Percentiles rank a stretch among this genome's conserved stretches.
These are phyloP conservation scores for Chrysolina haemoptera DNA, from an alignment of 2,888 invertebrate genomes.

Conservation along the genomic window DNA sequence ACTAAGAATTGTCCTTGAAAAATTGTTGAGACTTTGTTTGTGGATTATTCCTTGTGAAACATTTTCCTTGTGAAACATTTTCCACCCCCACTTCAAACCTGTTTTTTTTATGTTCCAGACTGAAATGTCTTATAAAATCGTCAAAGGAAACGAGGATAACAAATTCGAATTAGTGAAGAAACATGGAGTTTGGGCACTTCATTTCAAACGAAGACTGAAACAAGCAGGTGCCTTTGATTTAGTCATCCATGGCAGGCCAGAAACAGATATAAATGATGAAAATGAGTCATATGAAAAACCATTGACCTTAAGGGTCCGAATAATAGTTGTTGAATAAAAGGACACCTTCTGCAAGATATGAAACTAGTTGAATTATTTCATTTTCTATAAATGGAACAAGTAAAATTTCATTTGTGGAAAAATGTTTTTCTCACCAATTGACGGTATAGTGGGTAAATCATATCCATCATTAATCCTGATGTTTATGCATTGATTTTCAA, in stretches of 20 bases:
- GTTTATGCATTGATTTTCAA: neutral
- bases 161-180: constrained; percentile 74
- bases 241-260: constrained; percentile 72
- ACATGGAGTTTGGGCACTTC: constrained; percentile 75
- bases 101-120: constrained; percentile 64
- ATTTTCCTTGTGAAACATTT: too few species aligned
- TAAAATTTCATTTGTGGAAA: neutral
- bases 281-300: constrained; percentile 73
- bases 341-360: constrained; percentile 1
- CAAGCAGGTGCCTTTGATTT: constrained; percentile 72
- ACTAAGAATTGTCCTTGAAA: too few species aligned
- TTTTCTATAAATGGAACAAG: neutral
- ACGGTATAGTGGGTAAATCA: neutral
- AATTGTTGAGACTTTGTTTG: too few species aligned
- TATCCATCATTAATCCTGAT: neutral
- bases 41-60: too few species aligned
- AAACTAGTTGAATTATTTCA: constrained; percentile 7
- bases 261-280: constrained; percentile 58
- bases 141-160: constrained; percentile 73
- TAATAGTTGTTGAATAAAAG: constrained; percentile 58
- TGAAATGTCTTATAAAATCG: constrained; percentile 74
- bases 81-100: too few species aligned
- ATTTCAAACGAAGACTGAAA: constrained; percentile 74
- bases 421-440: neutral
- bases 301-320: constrained; percentile 71